Evolutionary conservation across 2,888 invertebrate species (phyloP).

Genomic region (Drosophila prostipennis): DNA sequence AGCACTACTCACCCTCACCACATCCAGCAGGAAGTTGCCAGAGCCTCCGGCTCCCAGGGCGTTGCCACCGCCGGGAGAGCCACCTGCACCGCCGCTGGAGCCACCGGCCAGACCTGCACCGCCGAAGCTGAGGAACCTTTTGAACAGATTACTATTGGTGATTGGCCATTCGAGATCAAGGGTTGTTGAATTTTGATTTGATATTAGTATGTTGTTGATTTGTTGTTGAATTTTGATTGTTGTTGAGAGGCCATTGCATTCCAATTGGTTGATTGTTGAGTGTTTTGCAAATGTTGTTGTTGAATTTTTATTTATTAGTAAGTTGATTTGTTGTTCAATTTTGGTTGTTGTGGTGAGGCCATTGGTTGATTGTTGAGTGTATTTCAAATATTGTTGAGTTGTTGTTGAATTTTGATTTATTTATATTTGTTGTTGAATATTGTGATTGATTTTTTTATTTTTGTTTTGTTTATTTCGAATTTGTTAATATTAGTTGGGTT

Average conservation of each 20-base stretch:
- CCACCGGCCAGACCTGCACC: constrained; percentile 84
- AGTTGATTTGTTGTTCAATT: no score
- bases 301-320: constrained; percentile 3
- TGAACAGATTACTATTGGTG: constrained; percentile 79
- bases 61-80: constrained; percentile 85
- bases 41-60: constrained; percentile 88
- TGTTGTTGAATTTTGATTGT: constrained; percentile 25
- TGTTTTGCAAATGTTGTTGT: constrained; percentile 4
- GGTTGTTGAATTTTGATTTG: constrained; percentile 13
- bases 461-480: constrained; percentile 1
- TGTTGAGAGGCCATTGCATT: neutral
- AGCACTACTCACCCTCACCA: constrained; percentile 90
- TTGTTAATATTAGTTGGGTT: constrained; percentile 4
- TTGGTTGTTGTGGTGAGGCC: constrained; percentile 14
- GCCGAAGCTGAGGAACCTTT: constrained; percentile 84
- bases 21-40: constrained; percentile 95
- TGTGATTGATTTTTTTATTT: constrained; percentile 2
- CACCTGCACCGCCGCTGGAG: constrained; percentile 76
- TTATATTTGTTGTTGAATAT: neutral
- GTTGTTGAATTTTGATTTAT: constrained; percentile 19
- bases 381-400: neutral
- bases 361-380: constrained; percentile 1
- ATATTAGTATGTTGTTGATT: constrained; percentile 3
- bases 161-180: constrained; percentile 16
- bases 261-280: neutral